A percentile compares a stretch with the other conserved stretches of the same genome.
Conservation (phyloP, 2,113 vertebrate species). For the Xerus inauris region DNA sequence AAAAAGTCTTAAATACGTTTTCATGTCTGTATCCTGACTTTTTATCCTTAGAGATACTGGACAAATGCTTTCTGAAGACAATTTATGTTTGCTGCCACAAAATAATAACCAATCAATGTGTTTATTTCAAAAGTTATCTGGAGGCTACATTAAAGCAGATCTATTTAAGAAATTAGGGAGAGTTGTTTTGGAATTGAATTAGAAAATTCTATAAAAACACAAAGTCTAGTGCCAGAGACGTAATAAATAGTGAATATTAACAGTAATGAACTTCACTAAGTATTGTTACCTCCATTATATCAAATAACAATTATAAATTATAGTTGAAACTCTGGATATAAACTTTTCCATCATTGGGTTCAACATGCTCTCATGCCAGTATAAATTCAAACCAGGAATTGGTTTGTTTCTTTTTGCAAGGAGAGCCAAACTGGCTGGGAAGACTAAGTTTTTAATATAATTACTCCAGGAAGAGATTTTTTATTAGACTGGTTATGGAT, state of each 20-base stretch:
- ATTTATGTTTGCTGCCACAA: slow-evolving; percentile 52
- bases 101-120: slow-evolving; percentile 65
- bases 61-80: slow-evolving; percentile 62
- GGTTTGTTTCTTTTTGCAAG: slow-evolving; percentile 38
- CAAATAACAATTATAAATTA: slow-evolving; percentile 40
- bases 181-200: slow-evolving; percentile 45
- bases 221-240: slow-evolving; percentile 1
- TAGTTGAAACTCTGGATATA: background rate
- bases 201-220: slow-evolving; percentile 15
- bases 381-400: slow-evolving; percentile 33
- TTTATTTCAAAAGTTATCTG: slow-evolving; percentile 54
- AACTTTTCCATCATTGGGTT: background rate
- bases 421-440: background rate
- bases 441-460: background rate
- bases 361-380: background rate
- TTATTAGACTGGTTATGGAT: background rate
- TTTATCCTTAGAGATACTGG: slow-evolving; percentile 41
- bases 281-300: slow-evolving; percentile 30
- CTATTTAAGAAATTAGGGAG: slow-evolving; percentile 33
- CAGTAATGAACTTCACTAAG: background rate
- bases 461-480: slow-evolving; percentile 8
- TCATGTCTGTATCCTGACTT: slow-evolving; percentile 53
- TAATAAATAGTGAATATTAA: slow-evolving; percentile 43
- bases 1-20: slow-evolving; percentile 73
- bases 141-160: slow-evolving; percentile 43